A percentile compares a stretch with the other conserved stretches of the same genome.
phyloP scores from a whole-genome alignment of 2,113 vertebrate genomes.

The Silurus asotus region DNA sequence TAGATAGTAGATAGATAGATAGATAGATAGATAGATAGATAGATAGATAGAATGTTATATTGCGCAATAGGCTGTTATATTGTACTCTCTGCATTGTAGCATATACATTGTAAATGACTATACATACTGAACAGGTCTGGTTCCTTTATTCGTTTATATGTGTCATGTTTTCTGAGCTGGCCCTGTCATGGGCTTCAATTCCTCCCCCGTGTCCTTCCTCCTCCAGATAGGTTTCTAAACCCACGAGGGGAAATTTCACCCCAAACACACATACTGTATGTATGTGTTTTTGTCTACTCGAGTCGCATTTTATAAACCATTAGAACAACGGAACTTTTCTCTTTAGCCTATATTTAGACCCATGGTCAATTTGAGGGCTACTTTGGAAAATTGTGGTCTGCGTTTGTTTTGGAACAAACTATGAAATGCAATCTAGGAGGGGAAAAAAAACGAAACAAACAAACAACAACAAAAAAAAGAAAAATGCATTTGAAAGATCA shows the following conservation, averaged over 20 bases:
- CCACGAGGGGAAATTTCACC: constrained; percentile 75
- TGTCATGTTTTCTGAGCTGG: constrained; percentile 44
- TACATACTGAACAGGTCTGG: not conserved
- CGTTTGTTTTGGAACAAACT: constrained; percentile 35
- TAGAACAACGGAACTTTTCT: constrained; percentile 52
- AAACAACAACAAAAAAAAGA: too few species aligned
- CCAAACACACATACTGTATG: constrained; percentile 38
- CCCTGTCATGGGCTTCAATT: constrained; percentile 63
- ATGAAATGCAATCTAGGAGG: not conserved
- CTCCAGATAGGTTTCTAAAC: constrained; percentile 64
- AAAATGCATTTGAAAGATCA: too few species aligned
- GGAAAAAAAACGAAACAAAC: not conserved
- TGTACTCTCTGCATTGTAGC: not conserved
- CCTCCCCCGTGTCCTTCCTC: constrained; percentile 57
- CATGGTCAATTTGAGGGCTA: constrained; percentile 35
- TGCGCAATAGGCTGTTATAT: not conserved
- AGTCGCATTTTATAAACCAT: constrained; percentile 47
- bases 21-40: too few species aligned
- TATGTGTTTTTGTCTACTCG: constrained; percentile 7
- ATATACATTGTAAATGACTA: not conserved
- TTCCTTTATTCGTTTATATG: constrained; percentile 41
- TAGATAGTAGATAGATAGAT: too few species aligned
- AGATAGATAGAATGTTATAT: not conserved
- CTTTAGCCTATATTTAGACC: constrained; percentile 52
- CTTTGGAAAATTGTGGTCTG: constrained; percentile 38